Percentiles rank a stretch among this genome's conserved stretches.
Conservation (phyloP, 2,797 vertebrate genomes). For the Myiothlypis chrysogaster region DNA sequence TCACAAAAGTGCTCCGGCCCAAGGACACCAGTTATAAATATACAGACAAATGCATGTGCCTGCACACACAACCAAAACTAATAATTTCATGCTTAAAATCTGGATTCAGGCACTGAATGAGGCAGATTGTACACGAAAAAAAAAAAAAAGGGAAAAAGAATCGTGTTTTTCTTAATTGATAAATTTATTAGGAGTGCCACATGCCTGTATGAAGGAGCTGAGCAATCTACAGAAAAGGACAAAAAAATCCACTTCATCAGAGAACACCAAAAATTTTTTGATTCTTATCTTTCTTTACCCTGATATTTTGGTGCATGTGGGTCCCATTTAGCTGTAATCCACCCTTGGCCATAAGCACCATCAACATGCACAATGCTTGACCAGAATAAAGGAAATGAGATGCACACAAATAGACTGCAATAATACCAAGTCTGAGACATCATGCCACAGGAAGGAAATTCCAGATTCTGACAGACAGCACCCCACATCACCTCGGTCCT, state of each 20-base stretch:
- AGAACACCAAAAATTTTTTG: neutral
- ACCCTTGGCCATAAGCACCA: neutral
- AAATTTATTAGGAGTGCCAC: neutral
- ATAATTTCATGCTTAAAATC: neutral
- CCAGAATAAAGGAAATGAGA: conserved; percentile 56
- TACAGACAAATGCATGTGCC: fast-evolving
- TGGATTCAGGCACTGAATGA: neutral
- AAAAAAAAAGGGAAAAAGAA: neutral
- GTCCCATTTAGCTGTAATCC: conserved; percentile 27
- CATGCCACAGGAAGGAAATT: conserved; percentile 37
- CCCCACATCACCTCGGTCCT: neutral
- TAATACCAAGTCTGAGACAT: neutral
- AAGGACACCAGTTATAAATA: neutral
- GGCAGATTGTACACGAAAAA: neutral
- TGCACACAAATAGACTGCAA: conserved; percentile 3
- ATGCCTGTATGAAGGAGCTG: neutral
- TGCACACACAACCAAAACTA: neutral
- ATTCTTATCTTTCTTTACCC: neutral
- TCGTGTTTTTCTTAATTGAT: neutral
- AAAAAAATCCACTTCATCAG: neutral
- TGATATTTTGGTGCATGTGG: neutral
- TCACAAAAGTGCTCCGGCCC: neutral
- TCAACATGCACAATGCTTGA: neutral
- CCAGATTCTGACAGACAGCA: neutral
- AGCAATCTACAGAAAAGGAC: neutral